Evolutionary conservation across 2,113 vertebrate species (phyloP).

Genomic region (cat (Felis catus)): DNA sequence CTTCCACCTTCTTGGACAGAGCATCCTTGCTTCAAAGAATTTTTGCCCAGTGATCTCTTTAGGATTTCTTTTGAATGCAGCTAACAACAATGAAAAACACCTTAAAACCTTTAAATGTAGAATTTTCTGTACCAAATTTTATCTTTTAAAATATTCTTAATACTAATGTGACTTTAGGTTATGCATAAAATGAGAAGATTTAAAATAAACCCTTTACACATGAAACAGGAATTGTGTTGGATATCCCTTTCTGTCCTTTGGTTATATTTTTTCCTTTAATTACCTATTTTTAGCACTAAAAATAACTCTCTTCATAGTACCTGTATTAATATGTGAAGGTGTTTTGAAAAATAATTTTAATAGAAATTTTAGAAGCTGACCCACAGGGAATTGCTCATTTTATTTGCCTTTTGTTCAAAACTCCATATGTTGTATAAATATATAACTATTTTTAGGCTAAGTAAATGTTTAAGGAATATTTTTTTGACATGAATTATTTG

Average conservation of each 20-base stretch:
- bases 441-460: background rate
- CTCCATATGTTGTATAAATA: background rate
- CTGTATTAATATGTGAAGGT: background rate
- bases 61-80: background rate
- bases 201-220: background rate
- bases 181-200: background rate
- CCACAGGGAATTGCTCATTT: background rate
- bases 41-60: background rate
- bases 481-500: background rate
- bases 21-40: background rate
- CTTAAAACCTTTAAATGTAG: background rate
- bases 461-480: background rate
- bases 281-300: background rate
- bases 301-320: background rate
- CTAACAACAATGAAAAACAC: background rate
- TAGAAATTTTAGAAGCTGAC: background rate
- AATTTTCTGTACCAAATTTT: background rate
- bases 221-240: background rate
- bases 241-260: background rate
- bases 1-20: background rate
- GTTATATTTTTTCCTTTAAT: background rate
- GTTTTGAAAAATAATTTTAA: background rate
- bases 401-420: background rate
- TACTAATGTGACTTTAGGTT: background rate
- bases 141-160: background rate